Evolutionary conservation across 2,888 invertebrate species (phyloP), one percentile per base, ranked within the genome.

Genomic region (Cantharis lateralis): DNA sequence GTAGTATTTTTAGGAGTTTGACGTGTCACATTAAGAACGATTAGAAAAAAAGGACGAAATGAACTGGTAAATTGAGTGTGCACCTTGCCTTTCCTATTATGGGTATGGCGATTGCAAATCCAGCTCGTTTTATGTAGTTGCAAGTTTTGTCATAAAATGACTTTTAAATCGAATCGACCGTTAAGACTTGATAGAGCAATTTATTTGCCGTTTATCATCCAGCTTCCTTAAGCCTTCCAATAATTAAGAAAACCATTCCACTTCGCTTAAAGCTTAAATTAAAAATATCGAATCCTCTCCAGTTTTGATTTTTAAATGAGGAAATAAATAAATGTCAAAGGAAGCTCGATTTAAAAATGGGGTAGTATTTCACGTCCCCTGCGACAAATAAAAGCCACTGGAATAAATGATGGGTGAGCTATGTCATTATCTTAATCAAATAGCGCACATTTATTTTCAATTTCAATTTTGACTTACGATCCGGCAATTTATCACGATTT

Each of bases 1-100:
- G 71, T 70, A 62, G 70, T 75, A 69, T 72, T 75, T 77, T 63
- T 18, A 48, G 48, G 48, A 48, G 48, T 48, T n/a, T 48, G 48
- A 48, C 48, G 48, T 48, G 48, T 48, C 48, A 48, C 4, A 48
- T 48, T 48, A 48, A 48, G 48, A 48, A 48, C n/a, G 48, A 48
- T 48, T 48, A 48, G 48, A 48, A n/a, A 48, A n/a, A 48, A 48
- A n/a, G 48, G n/a, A 48, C 48, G 48, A 48, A 48, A 48, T 48
- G 48, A 48, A 48, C 48, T 48, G n/a, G 48, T 48, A 48, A 48
- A 48, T 48, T 48, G 48, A 48, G 48, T 48, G n/a, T 48, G 48
- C 48, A 48, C 48, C 48, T 48, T 48, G 48, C 48, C 48, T 48
- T 48, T 5, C 48, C 48, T 48, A 48, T 48, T 48, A 48, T 48